phyloP scores from a whole-genome alignment of 35 echinoderm and acorn worm species.

The Holothuria glaberrima region DNA sequence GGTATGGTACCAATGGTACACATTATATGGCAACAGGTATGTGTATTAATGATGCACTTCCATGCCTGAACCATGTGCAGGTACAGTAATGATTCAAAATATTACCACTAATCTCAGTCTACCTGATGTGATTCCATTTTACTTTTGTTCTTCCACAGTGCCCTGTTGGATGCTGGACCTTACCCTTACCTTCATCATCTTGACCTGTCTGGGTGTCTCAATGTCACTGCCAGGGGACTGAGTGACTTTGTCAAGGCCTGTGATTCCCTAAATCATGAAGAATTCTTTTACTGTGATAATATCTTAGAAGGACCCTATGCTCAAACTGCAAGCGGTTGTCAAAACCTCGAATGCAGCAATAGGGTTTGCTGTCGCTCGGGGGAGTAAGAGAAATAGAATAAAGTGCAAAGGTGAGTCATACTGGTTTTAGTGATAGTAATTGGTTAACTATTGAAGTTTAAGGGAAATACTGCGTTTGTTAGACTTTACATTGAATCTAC shows the following conservation, averaged over 20 bases:
- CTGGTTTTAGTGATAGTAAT: too few relatives aligned
- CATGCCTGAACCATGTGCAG: too few relatives aligned
- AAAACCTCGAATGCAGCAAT: conserved; percentile 87
- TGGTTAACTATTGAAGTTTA: too few relatives aligned
- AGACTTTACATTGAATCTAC: too few relatives aligned
- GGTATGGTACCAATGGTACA: too few relatives aligned
- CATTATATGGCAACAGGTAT: too few relatives aligned
- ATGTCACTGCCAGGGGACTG: conserved; percentile 74
- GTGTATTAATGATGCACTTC: too few relatives aligned
- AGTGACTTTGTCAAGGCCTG: conserved; percentile 67
- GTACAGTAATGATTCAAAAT: too few relatives aligned
- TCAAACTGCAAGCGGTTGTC: conserved; percentile 92
- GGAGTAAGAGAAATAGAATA: conserved; percentile 51
- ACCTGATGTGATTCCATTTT: too few relatives aligned
- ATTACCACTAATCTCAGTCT: too few relatives aligned
- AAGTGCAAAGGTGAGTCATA: too few relatives aligned
- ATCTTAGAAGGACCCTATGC: conserved; percentile 90
- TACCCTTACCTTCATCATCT: conserved; percentile 70
- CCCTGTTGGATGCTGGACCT: conserved; percentile 62
- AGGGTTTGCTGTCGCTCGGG: conserved; percentile 86
- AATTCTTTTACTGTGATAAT: conserved; percentile 99
- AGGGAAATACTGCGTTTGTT: too few relatives aligned
- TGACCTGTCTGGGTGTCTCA: conserved; percentile 88
- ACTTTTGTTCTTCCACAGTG: conserved; percentile 31
- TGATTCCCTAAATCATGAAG: conserved; percentile 75